Evolutionary conservation across 2,797 vertebrate genomes (phyloP).

Genomic region (Platyrinchus mystaceus): DNA sequence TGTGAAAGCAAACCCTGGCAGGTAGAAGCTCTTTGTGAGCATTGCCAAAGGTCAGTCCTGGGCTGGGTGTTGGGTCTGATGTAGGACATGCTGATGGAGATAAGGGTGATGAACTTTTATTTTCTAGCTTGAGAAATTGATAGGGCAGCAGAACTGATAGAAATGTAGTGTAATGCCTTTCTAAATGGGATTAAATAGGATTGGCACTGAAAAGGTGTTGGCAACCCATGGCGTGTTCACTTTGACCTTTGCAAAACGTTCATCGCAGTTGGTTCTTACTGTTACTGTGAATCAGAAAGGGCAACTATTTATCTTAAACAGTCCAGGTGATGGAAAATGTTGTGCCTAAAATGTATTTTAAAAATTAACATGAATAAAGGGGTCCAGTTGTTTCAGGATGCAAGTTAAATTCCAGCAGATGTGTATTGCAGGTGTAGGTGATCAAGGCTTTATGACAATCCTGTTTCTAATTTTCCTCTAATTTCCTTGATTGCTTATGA

Average conservation of each 20-base stretch:
- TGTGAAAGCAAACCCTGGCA: not conserved
- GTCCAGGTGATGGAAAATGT: not conserved
- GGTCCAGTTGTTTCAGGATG: not conserved
- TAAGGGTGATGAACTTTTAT: not conserved
- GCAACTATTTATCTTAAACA: not conserved
- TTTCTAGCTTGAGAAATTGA: not conserved
- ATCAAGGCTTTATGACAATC: slow-evolving; percentile 56
- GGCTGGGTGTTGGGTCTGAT: not conserved
- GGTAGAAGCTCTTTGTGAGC: not conserved
- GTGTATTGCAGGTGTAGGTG: slow-evolving; percentile 65
- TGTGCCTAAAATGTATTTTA: not conserved
- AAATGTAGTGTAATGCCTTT: not conserved
- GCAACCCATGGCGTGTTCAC: accelerated
- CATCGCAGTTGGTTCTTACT: not conserved
- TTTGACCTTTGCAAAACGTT: not conserved
- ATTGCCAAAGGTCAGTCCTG: not conserved
- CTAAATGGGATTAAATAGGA: not conserved
- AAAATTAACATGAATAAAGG: not conserved
- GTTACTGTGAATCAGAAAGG: not conserved
- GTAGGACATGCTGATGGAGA: not conserved
- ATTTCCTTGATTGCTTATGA: slow-evolving; percentile 72
- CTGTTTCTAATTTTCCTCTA: slow-evolving; percentile 70
- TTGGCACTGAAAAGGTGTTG: not conserved
- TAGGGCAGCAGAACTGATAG: not conserved
- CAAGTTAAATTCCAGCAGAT: slow-evolving; percentile 62